Base-by-base conservation (phyloP, 1,140 invertebrate species). In the Tribolium castaneum region DNA sequence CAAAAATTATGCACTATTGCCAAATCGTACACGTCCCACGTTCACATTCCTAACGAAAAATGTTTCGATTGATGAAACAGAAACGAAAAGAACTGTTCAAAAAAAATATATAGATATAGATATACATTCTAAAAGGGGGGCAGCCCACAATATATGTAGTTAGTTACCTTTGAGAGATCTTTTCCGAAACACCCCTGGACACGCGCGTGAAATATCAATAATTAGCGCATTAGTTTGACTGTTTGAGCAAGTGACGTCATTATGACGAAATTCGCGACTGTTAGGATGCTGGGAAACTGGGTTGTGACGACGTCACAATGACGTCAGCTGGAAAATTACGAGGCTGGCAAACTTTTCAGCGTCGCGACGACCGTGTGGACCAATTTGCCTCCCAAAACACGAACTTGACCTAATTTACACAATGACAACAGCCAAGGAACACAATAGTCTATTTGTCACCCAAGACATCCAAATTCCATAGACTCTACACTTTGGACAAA, bases 121-220 rank as follows among this genome's bases (percentile, higher is more conserved):
- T 79, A 79, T 79, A 83, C 84, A 86, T 85, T 85, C 85, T 86
- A 86, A 86, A 81, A 86, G 84, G 86, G 72, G 86, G 85, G 84
- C 85, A 87, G 84, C 85, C 84, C 84, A 87, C 83, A 86, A 86
- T 85, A 85, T 83, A 70, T 82, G 79, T 82, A 85, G 85, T 86
- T 87, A 87, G 87, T 92, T 93, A 94, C 93, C 93, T 94, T 94
- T 94, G 92, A 94, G 93, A 91, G 93, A 95, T 93, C 94, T 94
- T 94, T 95, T 95, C 93, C 94, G 93, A 94, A 94, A 95, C 92
- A 94, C 93, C 91, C 94, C 93, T 95, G 89, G 87, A 85, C 82
- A 81, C 85, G 82, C 84, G 83, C 83, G 85, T 86, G 86, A 85
- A 86, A 86, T 84, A 80, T 85, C 80, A 87, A 88, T 87, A 87